phyloP scores from a whole-genome alignment of 2,797 vertebrate species.

The Micrastur ruficollis region DNA sequence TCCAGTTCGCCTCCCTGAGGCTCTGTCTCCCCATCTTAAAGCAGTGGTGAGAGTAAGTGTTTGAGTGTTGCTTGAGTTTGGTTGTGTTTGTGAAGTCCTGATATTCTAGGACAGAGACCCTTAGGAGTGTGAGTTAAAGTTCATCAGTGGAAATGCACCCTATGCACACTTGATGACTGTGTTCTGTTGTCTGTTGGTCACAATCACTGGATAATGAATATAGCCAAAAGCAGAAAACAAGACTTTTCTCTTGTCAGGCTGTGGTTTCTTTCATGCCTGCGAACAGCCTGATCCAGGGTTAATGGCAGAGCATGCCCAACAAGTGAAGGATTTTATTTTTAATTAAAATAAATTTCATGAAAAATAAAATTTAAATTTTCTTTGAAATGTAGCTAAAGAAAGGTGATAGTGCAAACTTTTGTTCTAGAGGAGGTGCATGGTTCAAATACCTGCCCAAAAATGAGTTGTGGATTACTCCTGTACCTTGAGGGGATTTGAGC shows the following conservation, averaged over 20 bases:
- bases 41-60: neutral
- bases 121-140: neutral
- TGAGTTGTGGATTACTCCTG: neutral
- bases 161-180: neutral
- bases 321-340: neutral
- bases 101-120: neutral
- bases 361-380: neutral
- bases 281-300: neutral
- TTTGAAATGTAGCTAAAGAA: neutral
- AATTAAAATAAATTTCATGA: neutral
- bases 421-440: rapidly evolving
- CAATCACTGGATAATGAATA: neutral
- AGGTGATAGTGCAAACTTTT: neutral
- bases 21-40: neutral
- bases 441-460: neutral
- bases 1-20: neutral
- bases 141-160: neutral
- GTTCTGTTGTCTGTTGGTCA: neutral
- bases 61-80: neutral
- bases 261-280: neutral
- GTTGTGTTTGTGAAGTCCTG: neutral
- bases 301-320: neutral
- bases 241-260: neutral
- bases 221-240: neutral
- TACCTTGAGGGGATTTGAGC: neutral